These are phyloP conservation scores for Thamnaconus septentrionalis DNA, from an alignment of 2,113 vertebrate species.

Conservation along the genomic window DNA sequence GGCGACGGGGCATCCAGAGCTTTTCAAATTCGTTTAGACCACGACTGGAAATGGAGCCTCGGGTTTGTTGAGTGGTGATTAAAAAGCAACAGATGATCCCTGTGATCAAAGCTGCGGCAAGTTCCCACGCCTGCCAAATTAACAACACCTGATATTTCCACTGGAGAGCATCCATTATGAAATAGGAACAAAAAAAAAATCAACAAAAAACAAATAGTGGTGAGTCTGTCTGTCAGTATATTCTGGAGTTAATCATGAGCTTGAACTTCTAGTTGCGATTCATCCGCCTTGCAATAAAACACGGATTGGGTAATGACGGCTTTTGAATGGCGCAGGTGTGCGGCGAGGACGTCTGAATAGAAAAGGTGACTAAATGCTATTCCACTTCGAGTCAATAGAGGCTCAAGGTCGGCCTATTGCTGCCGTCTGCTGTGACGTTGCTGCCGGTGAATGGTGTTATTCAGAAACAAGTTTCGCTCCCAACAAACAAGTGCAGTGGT, in stretches of 20 bases:
- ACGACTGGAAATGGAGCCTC: constrained; percentile 30
- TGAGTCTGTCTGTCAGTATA: not conserved
- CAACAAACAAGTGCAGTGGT: constrained; percentile 3
- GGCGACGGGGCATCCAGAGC: constrained; percentile 19
- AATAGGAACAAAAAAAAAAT: not conserved
- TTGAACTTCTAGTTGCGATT: constrained; percentile 21
- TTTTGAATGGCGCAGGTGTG: constrained; percentile 20
- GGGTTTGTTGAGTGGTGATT: constrained; percentile 38
- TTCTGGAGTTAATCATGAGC: not conserved
- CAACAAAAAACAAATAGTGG: not conserved
- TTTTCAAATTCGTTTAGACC: constrained; percentile 27
- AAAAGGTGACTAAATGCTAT: constrained; percentile 17
- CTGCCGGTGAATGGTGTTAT: constrained; percentile 2
- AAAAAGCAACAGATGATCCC: constrained; percentile 46
- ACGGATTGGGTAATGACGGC: constrained; percentile 13
- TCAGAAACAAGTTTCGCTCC: constrained; percentile 12
- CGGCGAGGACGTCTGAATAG: constrained; percentile 8
- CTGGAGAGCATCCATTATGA: not conserved
- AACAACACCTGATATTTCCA: constrained; percentile 12
- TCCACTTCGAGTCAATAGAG: constrained; percentile 21
- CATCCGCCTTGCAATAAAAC: constrained; percentile 11
- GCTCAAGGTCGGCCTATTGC: constrained; percentile 28
- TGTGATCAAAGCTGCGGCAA: constrained; percentile 17
- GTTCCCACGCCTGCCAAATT: constrained; percentile 20
- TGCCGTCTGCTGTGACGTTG: constrained; percentile 13